phyloP scores from a whole-genome alignment of 2,797 vertebrate species.

The Chiroxiphia lanceolata region DNA sequence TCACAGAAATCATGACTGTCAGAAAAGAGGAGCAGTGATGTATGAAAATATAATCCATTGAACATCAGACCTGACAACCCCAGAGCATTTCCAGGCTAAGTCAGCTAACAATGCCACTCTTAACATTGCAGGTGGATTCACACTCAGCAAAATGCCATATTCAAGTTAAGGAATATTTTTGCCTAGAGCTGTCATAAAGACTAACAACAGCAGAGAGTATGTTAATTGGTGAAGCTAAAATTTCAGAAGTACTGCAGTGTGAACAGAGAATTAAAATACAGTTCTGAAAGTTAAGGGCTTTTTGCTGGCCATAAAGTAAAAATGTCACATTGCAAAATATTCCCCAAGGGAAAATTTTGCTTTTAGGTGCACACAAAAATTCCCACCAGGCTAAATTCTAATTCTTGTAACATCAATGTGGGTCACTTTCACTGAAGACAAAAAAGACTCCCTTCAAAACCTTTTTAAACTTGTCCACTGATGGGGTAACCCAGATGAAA shows the following conservation, averaged over 20 bases:
- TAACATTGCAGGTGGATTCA: constrained; percentile 59
- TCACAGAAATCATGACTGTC: constrained; percentile 72
- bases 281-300: not conserved
- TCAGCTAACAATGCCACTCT: constrained; percentile 70
- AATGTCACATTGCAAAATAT: not conserved
- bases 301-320: not conserved
- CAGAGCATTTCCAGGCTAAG: constrained; percentile 71
- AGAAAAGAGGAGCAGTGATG: constrained; percentile 71
- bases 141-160: constrained; percentile 18
- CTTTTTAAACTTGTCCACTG: not conserved
- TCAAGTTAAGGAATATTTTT: constrained; percentile 42
- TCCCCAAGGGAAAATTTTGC: not conserved
- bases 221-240: constrained; percentile 54
- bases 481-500: not conserved
- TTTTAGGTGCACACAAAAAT: not conserved
- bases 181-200: constrained; percentile 58
- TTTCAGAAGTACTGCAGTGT: constrained; percentile 1
- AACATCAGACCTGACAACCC: constrained; percentile 76
- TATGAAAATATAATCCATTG: constrained; percentile 76
- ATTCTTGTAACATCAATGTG: not conserved
- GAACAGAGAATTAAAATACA: constrained; percentile 18
- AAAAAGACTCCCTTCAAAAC: not conserved
- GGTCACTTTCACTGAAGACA: not conserved
- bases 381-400: not conserved
- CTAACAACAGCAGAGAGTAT: not conserved